phyloP scores from a whole-genome alignment of 1,140 invertebrate genomes.

The Zophobas morio region DNA sequence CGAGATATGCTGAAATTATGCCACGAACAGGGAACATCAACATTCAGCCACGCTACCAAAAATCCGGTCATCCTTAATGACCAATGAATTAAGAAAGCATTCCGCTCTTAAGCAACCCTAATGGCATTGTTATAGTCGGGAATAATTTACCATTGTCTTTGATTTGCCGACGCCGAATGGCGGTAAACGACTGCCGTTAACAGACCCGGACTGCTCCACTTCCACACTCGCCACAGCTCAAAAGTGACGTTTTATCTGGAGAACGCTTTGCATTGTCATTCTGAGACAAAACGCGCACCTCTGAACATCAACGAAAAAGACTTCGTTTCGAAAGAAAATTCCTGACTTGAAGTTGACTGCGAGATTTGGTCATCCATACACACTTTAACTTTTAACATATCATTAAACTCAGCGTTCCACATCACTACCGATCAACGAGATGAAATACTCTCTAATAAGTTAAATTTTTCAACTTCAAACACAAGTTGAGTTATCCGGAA shows the following conservation, averaged over 20 bases:
- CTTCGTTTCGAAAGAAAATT: too few relatives aligned
- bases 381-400: too few relatives aligned
- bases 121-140: constrained; percentile 48
- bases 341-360: too few relatives aligned
- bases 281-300: too few relatives aligned
- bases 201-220: constrained; percentile 13
- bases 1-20: constrained; percentile 62
- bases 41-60: constrained; percentile 52
- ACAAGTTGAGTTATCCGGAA: too few relatives aligned
- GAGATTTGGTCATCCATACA: too few relatives aligned
- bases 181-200: constrained; percentile 50
- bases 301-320: too few relatives aligned
- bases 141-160: constrained; percentile 40
- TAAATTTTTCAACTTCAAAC: too few relatives aligned
- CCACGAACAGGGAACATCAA: constrained; percentile 60
- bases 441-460: too few relatives aligned
- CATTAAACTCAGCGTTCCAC: too few relatives aligned
- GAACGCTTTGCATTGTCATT: too few relatives aligned
- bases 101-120: constrained; percentile 49
- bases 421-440: too few relatives aligned
- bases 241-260: background rate
- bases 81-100: constrained; percentile 62
- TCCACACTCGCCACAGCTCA: background rate
- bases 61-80: constrained; percentile 60
- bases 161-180: constrained; percentile 40